Evolutionary conservation across 1,140 invertebrate genomes (phyloP).

Genomic region (Sipha flava): DNA sequence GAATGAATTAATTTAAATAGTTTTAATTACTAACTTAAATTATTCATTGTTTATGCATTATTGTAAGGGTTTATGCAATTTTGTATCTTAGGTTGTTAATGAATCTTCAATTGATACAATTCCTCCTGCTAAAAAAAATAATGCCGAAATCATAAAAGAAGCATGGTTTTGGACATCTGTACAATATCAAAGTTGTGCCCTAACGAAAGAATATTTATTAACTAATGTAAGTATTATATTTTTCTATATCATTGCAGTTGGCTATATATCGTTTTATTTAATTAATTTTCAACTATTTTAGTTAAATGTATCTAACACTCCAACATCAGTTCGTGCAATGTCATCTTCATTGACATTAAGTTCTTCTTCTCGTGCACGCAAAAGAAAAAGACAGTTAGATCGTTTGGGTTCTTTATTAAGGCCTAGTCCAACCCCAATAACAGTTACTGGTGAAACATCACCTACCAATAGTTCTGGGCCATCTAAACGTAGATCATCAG

Average conservation of each 20-base stretch:
- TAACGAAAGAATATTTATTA: conserved; percentile 79
- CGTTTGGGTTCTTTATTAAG: conserved; percentile 1
- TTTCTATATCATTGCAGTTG: neutral
- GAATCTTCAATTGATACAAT: conserved; percentile 60
- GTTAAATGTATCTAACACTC: conserved; percentile 11
- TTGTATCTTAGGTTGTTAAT: conserved; percentile 56
- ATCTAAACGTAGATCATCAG: conserved; percentile 68
- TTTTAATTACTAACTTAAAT: no score
- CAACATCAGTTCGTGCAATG: neutral
- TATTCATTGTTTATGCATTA: no score
- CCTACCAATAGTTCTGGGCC: conserved; percentile 18
- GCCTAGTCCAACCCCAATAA: neutral
- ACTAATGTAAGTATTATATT: conserved; percentile 58
- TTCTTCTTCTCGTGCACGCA: conserved; percentile 12
- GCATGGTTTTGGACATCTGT: conserved; percentile 98
- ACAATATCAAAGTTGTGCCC: conserved; percentile 85
- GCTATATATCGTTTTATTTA: neutral
- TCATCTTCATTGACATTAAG: conserved; percentile 19
- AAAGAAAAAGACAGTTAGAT: conserved; percentile 26
- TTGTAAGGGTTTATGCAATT: neutral
- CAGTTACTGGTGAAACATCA: conserved; percentile 15
- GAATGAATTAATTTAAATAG: no score
- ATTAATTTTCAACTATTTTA: neutral
- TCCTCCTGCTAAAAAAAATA: conserved; percentile 52
- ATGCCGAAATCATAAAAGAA: conserved; percentile 66